phyloP scores from a whole-genome alignment of 2,113 vertebrate genomes.

The Crotalus tigris region DNA sequence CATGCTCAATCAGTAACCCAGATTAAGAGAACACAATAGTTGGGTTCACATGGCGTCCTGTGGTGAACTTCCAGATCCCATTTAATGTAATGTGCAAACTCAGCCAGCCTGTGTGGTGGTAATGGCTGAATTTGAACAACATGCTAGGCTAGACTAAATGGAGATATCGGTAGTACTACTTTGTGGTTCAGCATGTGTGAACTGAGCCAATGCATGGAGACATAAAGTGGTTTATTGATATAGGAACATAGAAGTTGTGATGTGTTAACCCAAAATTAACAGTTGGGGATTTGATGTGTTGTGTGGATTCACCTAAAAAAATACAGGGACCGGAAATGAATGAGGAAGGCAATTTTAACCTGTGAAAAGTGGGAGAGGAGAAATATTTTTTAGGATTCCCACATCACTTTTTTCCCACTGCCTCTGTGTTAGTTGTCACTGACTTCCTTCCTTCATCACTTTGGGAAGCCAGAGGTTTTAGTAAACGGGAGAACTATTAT shows the following conservation, averaged over 20 bases:
- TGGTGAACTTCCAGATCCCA: not conserved
- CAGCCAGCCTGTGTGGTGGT: not conserved
- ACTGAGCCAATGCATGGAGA: not conserved
- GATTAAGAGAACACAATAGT: not conserved
- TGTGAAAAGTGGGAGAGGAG: not conserved
- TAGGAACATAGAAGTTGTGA: not conserved
- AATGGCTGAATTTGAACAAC: not conserved
- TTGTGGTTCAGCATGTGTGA: not conserved
- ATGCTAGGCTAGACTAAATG: not conserved
- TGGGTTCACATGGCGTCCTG: not conserved
- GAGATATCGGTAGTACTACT: not conserved
- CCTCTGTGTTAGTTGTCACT: not conserved
- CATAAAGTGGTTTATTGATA: not conserved
- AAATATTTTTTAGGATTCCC: not conserved
- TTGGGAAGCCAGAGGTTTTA: not conserved
- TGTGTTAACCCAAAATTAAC: not conserved
- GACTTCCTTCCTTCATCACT: not conserved
- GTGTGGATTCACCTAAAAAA: not conserved
- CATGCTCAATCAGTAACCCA: not conserved
- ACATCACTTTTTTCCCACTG: not conserved
- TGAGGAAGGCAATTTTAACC: not conserved
- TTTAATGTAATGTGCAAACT: not conserved
- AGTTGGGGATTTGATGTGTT: not conserved
- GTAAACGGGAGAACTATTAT: not conserved
- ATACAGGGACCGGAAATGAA: not conserved